Conservation (phyloP, 2,113 vertebrate genomes). For the Mionectes macconnelli region DNA sequence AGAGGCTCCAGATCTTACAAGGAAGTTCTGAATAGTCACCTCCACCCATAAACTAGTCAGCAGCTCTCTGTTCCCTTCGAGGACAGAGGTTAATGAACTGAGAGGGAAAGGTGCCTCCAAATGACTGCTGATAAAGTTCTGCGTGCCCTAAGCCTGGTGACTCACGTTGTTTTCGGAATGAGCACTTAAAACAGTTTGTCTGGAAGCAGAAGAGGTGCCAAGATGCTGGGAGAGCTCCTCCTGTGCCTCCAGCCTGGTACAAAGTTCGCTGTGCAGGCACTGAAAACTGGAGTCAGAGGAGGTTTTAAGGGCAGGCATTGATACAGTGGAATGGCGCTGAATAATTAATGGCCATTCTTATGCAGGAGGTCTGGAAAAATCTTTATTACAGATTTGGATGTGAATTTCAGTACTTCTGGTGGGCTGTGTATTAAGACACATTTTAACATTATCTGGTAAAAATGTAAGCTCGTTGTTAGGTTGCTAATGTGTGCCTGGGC, state of each 20-base stretch:
- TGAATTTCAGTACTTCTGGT: slow-evolving; percentile 34
- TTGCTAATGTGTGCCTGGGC: slow-evolving; percentile 18
- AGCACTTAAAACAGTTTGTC: background rate
- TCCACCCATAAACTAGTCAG: background rate
- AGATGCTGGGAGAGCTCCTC: background rate
- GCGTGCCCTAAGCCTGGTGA: background rate
- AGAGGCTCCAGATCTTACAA: background rate
- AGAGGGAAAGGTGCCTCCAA: background rate
- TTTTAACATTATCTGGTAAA: slow-evolving; percentile 26
- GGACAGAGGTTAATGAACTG: slow-evolving; percentile 9
- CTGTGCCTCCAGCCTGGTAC: background rate
- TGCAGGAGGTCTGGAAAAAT: slow-evolving; percentile 23
- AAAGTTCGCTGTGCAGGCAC: background rate
- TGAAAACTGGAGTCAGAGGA: background rate
- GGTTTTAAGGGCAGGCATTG: background rate
- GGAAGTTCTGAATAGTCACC: background rate
- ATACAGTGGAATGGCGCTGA: background rate
- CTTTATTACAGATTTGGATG: slow-evolving; percentile 1
- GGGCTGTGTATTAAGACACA: slow-evolving; percentile 19
- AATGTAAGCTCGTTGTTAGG: background rate
- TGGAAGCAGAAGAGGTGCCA: background rate
- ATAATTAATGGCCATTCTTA: slow-evolving; percentile 22
- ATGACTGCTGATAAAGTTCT: background rate
- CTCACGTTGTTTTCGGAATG: background rate
- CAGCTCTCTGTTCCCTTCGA: background rate